A percentile compares a stretch with the other conserved stretches of the same genome.
Evolutionary conservation across 2,888 invertebrate genomes (phyloP).

Genomic region (Lasius platythorax): DNA sequence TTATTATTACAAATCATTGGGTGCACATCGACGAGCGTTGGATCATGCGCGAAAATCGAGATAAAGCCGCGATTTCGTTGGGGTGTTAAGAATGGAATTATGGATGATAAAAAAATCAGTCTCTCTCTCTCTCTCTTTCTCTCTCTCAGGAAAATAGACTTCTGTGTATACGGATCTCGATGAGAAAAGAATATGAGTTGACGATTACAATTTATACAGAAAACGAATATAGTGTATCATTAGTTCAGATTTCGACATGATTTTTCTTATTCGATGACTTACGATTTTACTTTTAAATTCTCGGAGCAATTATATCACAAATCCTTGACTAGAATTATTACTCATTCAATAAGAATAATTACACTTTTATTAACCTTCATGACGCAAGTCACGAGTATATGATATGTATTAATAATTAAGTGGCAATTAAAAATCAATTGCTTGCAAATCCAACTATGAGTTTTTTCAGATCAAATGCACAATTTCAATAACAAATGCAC

Average conservation of each 20-base stretch:
- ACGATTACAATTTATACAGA: slow-evolving; percentile 17
- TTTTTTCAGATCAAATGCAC: background rate
- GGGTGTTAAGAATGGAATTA: slow-evolving; percentile 24
- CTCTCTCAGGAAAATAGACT: background rate
- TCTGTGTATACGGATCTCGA: background rate
- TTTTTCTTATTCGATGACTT: background rate
- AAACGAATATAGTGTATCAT: background rate
- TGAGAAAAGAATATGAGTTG: background rate
- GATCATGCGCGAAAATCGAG: slow-evolving; percentile 22
- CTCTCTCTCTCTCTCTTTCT: background rate
- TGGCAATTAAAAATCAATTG: background rate
- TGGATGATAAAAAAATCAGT: slow-evolving; percentile 21
- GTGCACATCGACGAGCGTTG: background rate
- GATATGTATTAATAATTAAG: background rate
- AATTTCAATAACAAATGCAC: background rate
- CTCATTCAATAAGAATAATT: background rate
- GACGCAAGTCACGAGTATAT: background rate
- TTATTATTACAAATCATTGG: slow-evolving; percentile 55
- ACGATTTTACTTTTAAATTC: background rate
- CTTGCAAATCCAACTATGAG: background rate
- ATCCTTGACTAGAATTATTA: background rate
- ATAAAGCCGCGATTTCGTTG: slow-evolving; percentile 6
- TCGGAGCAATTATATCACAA: background rate
- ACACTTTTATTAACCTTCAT: slow-evolving; percentile 6
- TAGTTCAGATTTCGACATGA: too few relatives aligned